Conservation (phyloP, 30 jellyfish, hydroid and myxozoan species). For the Hydractinia echinata region DNA sequence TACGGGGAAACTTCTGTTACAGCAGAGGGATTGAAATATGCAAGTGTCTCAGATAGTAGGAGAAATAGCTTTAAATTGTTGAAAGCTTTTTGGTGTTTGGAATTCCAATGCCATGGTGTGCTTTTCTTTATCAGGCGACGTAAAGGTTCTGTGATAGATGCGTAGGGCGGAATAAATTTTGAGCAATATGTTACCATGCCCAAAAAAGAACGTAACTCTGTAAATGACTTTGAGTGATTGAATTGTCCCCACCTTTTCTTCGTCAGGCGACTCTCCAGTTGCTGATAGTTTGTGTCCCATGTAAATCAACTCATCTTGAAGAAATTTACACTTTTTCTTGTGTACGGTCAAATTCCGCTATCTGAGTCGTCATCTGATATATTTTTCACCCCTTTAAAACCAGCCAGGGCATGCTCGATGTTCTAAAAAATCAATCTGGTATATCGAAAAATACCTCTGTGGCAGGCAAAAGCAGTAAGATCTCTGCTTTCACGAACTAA, state of each 20-base stretch:
- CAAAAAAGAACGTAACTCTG: constrained; percentile 22
- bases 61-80: not conserved
- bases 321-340: constrained; percentile 19
- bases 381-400: constrained; percentile 18
- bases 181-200: too few species aligned
- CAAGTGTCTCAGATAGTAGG: constrained; percentile 19
- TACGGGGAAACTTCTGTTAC: constrained; percentile 13
- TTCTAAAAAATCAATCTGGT: constrained; percentile 14
- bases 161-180: constrained; percentile 22
- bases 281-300: constrained; percentile 34
- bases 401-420: constrained; percentile 24
- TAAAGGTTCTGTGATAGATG: constrained; percentile 24
- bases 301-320: not conserved
- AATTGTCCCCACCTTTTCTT: constrained; percentile 12
- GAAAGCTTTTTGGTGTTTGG: constrained; percentile 23
- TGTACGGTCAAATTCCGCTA: constrained; percentile 21
- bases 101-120: too few species aligned
- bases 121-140: not conserved
- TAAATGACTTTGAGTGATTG: not conserved
- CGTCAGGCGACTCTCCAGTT: constrained; percentile 28
- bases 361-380: constrained; percentile 30
- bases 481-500: constrained; percentile 19
- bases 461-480: constrained; percentile 32
- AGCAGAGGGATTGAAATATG: constrained; percentile 27
- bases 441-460: constrained; percentile 17